phyloP scores from a whole-genome alignment of 2,113 vertebrate genomes.

The Aspiorhynchus laticeps region DNA sequence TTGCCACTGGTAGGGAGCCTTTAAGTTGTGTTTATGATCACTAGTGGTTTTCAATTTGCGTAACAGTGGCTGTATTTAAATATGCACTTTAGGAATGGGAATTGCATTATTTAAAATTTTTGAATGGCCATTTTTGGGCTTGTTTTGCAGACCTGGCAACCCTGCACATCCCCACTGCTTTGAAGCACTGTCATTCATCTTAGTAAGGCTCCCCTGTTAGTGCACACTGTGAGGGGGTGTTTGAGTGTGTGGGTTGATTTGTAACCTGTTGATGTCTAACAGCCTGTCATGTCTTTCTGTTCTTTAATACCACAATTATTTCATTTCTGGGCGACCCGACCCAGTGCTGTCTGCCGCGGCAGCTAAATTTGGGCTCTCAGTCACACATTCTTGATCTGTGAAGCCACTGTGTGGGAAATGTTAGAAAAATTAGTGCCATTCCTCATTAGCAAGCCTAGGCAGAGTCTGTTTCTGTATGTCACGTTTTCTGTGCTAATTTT shows the following conservation, averaged over 20 bases:
- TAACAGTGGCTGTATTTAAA: too few relatives aligned
- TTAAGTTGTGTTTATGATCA: background rate
- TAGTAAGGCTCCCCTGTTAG: background rate
- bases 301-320: conserved; percentile 3
- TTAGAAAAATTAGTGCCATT: background rate
- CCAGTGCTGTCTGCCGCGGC: background rate
- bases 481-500: background rate
- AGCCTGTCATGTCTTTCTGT: conserved; percentile 5
- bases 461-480: background rate
- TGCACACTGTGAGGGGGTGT: conserved; percentile 18
- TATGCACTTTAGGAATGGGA: background rate
- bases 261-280: background rate
- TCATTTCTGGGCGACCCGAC: background rate
- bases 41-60: background rate
- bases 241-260: background rate
- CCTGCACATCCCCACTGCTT: background rate
- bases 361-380: conserved; percentile 10
- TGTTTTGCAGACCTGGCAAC: background rate
- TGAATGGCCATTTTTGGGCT: too few relatives aligned
- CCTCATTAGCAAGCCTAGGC: background rate
- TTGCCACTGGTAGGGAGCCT: too few relatives aligned
- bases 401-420: conserved; percentile 4
- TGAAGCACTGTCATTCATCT: background rate
- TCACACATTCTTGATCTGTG: background rate
- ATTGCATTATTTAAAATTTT: background rate